Conservation (phyloP, 2,888 invertebrate genomes). For the Drosophila silvestris region DNA sequence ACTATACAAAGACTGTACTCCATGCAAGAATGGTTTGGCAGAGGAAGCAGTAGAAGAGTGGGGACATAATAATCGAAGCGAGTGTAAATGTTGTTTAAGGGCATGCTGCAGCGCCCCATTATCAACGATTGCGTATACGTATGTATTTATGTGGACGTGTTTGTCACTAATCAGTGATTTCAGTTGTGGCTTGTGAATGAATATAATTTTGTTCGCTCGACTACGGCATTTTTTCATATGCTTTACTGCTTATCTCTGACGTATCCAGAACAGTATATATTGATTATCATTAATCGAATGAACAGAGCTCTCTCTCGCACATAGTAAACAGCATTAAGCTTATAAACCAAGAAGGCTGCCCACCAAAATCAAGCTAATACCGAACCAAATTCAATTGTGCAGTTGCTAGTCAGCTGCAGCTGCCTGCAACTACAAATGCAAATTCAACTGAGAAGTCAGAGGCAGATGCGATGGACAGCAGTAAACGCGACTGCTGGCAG, state of each 20-base stretch:
- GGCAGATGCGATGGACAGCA: constrained; percentile 36
- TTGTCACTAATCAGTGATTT: neutral
- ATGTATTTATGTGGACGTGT: neutral
- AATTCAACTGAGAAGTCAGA: constrained; percentile 31
- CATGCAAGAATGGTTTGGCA: neutral
- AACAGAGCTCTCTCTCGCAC: neutral
- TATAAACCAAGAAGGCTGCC: neutral
- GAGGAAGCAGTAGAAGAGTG: too few relatives aligned
- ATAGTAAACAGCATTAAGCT: constrained; percentile 36
- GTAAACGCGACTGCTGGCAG: constrained; percentile 24
- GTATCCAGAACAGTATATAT: neutral
- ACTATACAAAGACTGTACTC: neutral
- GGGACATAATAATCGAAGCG: neutral
- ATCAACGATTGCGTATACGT: neutral
- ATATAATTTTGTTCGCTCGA: neutral
- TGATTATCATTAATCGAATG: constrained; percentile 9
- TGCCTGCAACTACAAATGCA: constrained; percentile 44
- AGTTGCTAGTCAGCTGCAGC: constrained; percentile 51
- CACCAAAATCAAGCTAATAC: constrained; percentile 3
- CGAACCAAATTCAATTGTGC: constrained; percentile 32
- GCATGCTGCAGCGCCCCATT: neutral
- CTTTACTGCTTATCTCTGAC: neutral
- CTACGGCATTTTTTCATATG: too few relatives aligned
- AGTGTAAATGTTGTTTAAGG: neutral
- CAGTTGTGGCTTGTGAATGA: neutral